Evolutionary conservation across 2,888 invertebrate genomes (phyloP).

Genomic region (Andrena bicolor): DNA sequence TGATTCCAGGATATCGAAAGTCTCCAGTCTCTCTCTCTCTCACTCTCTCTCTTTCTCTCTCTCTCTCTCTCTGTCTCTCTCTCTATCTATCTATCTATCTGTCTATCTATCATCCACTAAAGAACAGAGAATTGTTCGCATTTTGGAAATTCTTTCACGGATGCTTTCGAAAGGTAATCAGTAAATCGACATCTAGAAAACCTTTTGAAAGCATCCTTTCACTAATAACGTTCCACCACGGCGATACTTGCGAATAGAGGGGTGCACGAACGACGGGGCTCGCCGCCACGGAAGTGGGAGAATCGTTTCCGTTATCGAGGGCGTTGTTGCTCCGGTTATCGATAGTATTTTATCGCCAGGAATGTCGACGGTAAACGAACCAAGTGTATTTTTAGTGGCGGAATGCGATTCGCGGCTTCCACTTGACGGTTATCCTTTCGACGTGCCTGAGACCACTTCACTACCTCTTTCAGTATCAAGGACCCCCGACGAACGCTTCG

Average conservation of each 20-base stretch:
- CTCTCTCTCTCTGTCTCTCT: too few species aligned
- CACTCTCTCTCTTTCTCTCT: too few species aligned
- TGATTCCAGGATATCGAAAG: constrained; percentile 31
- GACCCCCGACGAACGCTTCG: constrained; percentile 34
- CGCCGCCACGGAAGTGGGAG: constrained; percentile 2
- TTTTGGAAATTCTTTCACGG: constrained; percentile 61
- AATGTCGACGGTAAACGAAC: constrained; percentile 31
- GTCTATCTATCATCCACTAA: neutral
- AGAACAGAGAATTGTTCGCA: constrained; percentile 7
- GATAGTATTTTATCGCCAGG: constrained; percentile 24
- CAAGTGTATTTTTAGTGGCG: constrained; percentile 38
- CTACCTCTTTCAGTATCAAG: constrained; percentile 44
- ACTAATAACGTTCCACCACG: neutral
- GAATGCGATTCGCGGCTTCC: constrained; percentile 34
- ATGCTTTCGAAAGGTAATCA: constrained; percentile 84
- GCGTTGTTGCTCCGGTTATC: neutral
- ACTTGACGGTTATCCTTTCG: constrained; percentile 49
- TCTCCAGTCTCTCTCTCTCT: constrained; percentile 13
- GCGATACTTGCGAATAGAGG: too few species aligned
- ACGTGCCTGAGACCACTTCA: constrained; percentile 47
- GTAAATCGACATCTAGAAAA: constrained; percentile 73
- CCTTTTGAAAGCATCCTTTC: constrained; percentile 84
- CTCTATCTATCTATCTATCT: too few species aligned
- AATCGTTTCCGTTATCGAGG: constrained; percentile 12
- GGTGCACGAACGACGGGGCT: neutral